phyloP scores from a whole-genome alignment of 2,113 vertebrate species.

The Fulica atra region DNA sequence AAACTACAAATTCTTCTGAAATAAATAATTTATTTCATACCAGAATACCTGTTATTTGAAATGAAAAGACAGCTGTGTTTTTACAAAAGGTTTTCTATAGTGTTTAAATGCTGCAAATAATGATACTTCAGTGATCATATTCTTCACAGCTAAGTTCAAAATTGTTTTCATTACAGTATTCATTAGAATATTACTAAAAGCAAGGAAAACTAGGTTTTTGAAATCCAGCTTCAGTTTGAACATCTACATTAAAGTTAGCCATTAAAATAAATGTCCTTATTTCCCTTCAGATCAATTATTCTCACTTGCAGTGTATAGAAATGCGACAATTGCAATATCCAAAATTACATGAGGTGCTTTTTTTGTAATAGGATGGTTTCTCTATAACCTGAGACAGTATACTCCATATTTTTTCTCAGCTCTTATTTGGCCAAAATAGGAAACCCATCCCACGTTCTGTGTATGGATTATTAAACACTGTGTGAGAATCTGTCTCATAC shows the following conservation, averaged over 20 bases:
- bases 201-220: neutral
- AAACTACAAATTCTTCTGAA: neutral
- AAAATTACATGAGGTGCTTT: accelerated
- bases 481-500: neutral
- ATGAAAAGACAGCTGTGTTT: neutral
- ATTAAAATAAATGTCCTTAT: neutral
- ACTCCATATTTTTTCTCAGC: neutral
- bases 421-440: neutral
- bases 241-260: neutral
- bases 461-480: neutral
- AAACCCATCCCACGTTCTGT: neutral
- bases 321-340: neutral
- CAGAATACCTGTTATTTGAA: neutral
- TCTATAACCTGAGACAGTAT: neutral
- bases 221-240: neutral
- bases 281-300: neutral
- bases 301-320: neutral
- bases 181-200: neutral
- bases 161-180: neutral
- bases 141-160: neutral
- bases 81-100: neutral
- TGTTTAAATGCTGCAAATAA: neutral
- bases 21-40: neutral
- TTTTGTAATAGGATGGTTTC: neutral
- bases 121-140: neutral